Base-by-base conservation (phyloP, 2,113 vertebrate species). In the Dipodomys stephensi region DNA sequence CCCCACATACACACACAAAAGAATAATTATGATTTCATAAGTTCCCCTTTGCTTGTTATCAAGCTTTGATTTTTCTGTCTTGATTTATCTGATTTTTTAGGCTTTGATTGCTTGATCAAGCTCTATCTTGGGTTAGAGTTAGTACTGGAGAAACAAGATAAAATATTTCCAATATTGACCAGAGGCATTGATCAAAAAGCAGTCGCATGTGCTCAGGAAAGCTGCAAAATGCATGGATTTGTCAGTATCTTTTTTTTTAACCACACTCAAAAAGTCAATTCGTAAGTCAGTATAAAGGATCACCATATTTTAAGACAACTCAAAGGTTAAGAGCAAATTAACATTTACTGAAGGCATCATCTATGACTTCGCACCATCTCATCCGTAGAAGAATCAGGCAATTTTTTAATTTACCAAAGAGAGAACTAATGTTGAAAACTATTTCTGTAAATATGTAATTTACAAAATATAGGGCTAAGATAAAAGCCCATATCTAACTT, bases 221-320 rank as follows among this genome's bases (percentile, higher is more conserved):
- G 16, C 72, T 83, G 23, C 83, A 91, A 25, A 72, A 89, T 60
- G 16, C 20, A 9, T 88, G 44, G 4, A 20, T 93, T 89, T 95
- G 81, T 93, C 67, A 87, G 19, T 65, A 81, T n/a, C 92, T 68
- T 87, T 81, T 53, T 53, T 91, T 91, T 93, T 72, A 22, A 83
- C 32, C 30, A 93, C 1, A 87, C 16, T 27, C 5, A 67, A 88
- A 65, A 85, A 39, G 13, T 92, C 22, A 76, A 32, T 65, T 89
- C 62, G 27, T 67, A 79, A 69, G 82, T 71, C 30, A 32, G 11
- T 67, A 62, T 80, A 79, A 90, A 76, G 18, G 8, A 83, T 23
- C 12, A 82, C 69, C 30, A 46, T 82, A 79, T 84, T 90, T 73
- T 11, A 94, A 94, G 92, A 87, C 6, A 87, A 71, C 20, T 83